Evolutionary conservation across 2,797 vertebrate genomes (phyloP).

Genomic region (Onychomys torridus): DNA sequence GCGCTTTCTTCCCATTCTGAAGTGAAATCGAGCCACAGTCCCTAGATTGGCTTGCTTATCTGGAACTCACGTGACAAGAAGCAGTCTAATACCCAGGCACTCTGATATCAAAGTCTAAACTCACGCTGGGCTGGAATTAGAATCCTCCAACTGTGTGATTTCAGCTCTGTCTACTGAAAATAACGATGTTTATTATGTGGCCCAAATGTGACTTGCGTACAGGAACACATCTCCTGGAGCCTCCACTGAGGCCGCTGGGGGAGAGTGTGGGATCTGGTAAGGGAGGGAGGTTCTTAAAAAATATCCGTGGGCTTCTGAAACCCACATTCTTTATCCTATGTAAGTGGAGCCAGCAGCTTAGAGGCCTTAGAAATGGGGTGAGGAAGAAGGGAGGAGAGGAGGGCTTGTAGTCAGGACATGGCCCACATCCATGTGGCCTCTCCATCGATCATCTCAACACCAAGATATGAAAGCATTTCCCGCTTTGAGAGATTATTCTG

Average conservation of each 20-base stretch:
- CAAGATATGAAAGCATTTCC: neutral
- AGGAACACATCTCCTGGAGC: neutral
- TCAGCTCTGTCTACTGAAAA: neutral
- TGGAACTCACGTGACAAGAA: neutral
- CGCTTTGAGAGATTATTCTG: constrained; percentile 47
- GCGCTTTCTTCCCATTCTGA: neutral
- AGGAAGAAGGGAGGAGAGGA: neutral
- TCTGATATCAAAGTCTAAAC: too few relatives aligned
- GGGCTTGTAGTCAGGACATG: neutral
- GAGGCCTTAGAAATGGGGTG: neutral
- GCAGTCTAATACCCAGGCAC: neutral
- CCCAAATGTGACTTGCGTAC: neutral
- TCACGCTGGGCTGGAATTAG: neutral
- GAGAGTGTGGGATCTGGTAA: neutral
- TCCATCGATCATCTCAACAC: neutral
- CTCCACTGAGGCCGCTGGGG: neutral
- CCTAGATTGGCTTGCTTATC: neutral
- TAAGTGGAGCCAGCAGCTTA: neutral
- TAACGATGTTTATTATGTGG: neutral
- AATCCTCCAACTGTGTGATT: neutral
- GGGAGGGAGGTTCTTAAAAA: neutral
- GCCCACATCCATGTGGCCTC: neutral
- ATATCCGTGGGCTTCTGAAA: neutral
- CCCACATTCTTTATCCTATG: neutral
- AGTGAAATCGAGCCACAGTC: neutral